phyloP scores from a whole-genome alignment of 2,113 vertebrate genomes.

The Heliornis fulica region DNA sequence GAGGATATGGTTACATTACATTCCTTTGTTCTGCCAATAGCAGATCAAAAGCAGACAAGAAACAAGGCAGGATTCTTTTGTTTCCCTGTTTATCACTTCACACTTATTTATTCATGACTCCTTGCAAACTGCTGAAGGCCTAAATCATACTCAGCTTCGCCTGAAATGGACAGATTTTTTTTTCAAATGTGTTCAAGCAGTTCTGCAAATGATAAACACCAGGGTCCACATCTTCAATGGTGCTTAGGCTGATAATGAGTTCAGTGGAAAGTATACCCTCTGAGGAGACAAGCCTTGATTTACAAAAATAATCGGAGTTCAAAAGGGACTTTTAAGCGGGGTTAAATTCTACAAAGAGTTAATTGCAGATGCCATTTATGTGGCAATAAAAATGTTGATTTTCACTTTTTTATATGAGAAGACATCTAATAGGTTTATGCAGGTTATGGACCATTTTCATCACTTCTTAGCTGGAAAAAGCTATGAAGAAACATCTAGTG shows the following conservation, averaged over 20 bases:
- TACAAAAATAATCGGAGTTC: neutral
- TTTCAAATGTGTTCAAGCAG: neutral
- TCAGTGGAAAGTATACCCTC: neutral
- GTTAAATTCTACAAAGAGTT: neutral
- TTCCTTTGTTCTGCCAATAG: slow-evolving; percentile 12
- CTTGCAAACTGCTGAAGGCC: neutral
- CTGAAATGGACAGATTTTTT: neutral
- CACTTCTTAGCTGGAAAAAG: neutral
- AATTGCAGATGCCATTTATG: neutral
- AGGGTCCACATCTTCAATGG: neutral
- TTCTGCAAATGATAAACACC: neutral
- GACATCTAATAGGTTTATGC: neutral
- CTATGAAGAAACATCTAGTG: neutral
- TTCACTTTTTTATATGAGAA: neutral
- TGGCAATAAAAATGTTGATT: neutral
- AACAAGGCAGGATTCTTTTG: neutral
- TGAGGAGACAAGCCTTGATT: neutral
- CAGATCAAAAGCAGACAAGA: slow-evolving; percentile 18
- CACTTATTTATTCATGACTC: neutral
- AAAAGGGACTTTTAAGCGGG: neutral
- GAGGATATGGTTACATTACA: neutral
- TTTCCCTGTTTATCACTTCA: neutral
- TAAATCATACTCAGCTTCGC: neutral
- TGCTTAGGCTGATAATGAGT: neutral
- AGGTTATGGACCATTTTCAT: neutral